Conservation (phyloP, 1,140 invertebrate species). For the Popillia japonica region DNA sequence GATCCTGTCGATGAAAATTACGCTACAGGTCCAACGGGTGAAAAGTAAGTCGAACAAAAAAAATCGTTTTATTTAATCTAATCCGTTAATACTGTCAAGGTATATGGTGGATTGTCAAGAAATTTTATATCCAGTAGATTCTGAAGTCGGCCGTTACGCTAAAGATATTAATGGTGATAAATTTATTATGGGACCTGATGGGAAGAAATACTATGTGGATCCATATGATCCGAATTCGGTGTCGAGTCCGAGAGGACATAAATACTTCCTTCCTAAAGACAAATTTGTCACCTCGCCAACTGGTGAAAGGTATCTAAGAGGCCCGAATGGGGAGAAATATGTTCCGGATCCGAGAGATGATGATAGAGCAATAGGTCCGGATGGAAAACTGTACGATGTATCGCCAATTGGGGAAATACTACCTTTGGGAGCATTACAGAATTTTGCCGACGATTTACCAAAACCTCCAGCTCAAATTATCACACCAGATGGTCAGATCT, state of each 20-base stretch:
- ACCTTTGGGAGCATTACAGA: not conserved
- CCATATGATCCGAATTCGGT: constrained; percentile 32
- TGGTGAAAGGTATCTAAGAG: constrained; percentile 26
- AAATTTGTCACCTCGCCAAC: constrained; percentile 24
- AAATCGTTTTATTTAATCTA: no score
- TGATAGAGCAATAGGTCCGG: constrained; percentile 27
- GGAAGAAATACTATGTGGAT: constrained; percentile 14
- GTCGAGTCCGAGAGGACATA: not conserved
- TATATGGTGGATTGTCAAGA: constrained; percentile 8
- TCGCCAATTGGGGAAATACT: not conserved
- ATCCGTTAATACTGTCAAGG: no score
- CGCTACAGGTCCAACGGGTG: constrained; percentile 6
- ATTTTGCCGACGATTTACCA: not conserved
- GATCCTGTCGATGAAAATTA: constrained; percentile 32
- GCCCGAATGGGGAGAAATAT: constrained; percentile 25
- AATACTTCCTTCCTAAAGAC: constrained; percentile 35
- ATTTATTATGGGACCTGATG: constrained; percentile 21
- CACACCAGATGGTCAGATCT: not conserved
- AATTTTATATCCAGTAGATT: constrained; percentile 20
- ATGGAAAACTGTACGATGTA: constrained; percentile 17
- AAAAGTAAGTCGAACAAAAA: not conserved
- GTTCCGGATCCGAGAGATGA: constrained; percentile 26
- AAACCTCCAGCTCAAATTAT: not conserved
- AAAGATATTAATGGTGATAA: constrained; percentile 13
- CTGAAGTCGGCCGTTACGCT: constrained; percentile 17